Base-by-base conservation (phyloP, 1,140 invertebrate species). In the Drosophila miranda region DNA sequence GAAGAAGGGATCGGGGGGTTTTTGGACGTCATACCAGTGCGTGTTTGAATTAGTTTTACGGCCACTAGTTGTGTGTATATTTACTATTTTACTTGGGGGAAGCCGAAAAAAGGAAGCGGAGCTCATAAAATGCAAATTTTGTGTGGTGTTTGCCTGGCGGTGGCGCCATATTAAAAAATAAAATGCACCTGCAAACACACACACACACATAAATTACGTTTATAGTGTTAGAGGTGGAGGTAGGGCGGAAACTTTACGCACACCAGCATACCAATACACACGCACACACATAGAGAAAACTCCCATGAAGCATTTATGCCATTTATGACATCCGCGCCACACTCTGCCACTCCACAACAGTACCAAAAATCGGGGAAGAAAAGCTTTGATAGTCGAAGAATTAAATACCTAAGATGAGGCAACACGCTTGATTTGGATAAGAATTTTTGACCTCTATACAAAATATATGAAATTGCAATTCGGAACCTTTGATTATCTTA, bases 101-200 rank as follows among this genome's bases (percentile, higher is more conserved):
- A 52, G 21, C 69, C 66, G 16, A 57, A 55, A 63, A 56, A 58
- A 53, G 38, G 14, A 51, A 55, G 28, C 16, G 43, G 9, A 30
- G n/a, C 54, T 23, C 55, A 70, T 87, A 87, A 87, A 84, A 87
- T 86, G 70, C 81, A 86, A 81, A 86, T 86, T 81, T 86, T 74
- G 56, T 69, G 60, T 67, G 77, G 61, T 69, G 77, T 81, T 64
- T 56, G 61, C 64, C 78, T 28, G 57, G 54, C 80, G 75, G 34
- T 38, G 34, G 34, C 34, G 34, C 34, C 66, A 84, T 66, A 84
- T 86, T 86, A 81, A 75, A 81, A 84, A 70, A 86, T 86, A 86
- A 86, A 86, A 87, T 70, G 70, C 81, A 86, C 81, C 81, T 86
- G 81, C 77, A 84, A 66, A 75, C 76, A 75, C 50, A 75, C 56